These are phyloP conservation scores for Podarcis lilfordi DNA, from an alignment of 2,797 vertebrate species.

Conservation along the genomic window DNA sequence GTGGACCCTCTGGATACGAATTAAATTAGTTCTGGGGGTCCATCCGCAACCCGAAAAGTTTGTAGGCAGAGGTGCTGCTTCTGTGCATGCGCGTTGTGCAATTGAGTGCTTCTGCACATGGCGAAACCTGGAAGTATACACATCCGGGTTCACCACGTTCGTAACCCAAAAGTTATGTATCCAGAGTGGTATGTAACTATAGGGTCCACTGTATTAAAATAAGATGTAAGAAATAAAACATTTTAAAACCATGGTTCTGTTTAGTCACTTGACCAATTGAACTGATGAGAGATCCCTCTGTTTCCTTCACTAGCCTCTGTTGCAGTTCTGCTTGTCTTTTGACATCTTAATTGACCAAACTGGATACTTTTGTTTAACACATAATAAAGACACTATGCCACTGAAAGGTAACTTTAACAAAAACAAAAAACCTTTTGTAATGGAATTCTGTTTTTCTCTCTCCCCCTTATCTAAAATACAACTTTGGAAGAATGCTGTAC, in stretches of 20 bases:
- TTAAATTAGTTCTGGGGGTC: too few species aligned
- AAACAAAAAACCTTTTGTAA: constrained; percentile 64
- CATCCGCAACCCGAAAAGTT: too few species aligned
- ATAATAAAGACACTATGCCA: background rate
- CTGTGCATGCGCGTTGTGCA: too few species aligned
- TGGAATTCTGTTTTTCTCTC: constrained; percentile 59
- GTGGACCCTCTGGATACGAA: too few species aligned
- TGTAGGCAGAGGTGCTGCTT: too few species aligned
- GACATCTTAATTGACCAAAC: background rate
- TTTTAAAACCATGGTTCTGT: background rate
- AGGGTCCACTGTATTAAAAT: background rate
- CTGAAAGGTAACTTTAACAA: constrained; percentile 43
- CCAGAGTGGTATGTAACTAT: too few species aligned
- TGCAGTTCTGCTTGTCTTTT: background rate
- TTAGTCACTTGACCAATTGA: background rate
- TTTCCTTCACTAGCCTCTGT: background rate
- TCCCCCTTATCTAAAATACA: constrained; percentile 57
- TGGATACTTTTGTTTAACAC: background rate
- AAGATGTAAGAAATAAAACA: background rate
- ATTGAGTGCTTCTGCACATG: too few species aligned
- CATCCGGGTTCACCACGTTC: too few species aligned
- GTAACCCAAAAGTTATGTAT: too few species aligned
- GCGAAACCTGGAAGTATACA: too few species aligned
- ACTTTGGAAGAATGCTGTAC: constrained; percentile 78
- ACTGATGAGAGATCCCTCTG: background rate